Evolutionary conservation across 2,888 invertebrate genomes (phyloP), one percentile per base, ranked within the genome.

Genomic region (Drosophila mimica): DNA sequence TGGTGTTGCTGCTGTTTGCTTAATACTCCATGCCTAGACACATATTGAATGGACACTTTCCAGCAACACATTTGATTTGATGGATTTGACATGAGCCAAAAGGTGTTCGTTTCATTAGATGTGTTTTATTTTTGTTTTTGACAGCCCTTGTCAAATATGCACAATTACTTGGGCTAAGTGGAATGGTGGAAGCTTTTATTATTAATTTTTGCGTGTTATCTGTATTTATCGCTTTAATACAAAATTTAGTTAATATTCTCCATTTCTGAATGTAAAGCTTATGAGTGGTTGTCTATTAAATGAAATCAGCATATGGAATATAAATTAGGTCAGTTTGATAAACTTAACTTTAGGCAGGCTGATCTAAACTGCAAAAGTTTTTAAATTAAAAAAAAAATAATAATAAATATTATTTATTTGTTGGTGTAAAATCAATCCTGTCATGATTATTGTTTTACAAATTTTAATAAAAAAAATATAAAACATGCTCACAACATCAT

Each of bases 11-110:
- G 20, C 52, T 76, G 81, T 63, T 80, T 77, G 64, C 28, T 76
- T 70, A 79, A 46, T 65, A 70, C 80, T 77, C 58, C 58, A 75
- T 43, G 52, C 62, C 58, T 52, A 43, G 53, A 62, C 59, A 70
- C 59, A 34, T 34, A 51, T 48, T 57, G 65, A 71, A 62, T 59
- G 59, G 48, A 40, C 77, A 70, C 70, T 61, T 59, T 46, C 52
- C 49, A 58, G n/a, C 33, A 34, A 43, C 58, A 72, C n/a, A 20
- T 20, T n/a, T 31, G 31, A n/a, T 53, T 54, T 79, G 69, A 57
- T 74, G 48, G 51, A 51, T 76, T 75, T 74, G 75, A 60, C 59
- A 69, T 76, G 13, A 43, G 49, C 63, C 56, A 33, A 28, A 48
- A 51, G 74, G 62, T 49, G 79, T 54, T 54, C 56, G 60, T 30